Evolutionary conservation across 2,888 invertebrate genomes (phyloP).

Genomic region (Ariolimax columbianus): DNA sequence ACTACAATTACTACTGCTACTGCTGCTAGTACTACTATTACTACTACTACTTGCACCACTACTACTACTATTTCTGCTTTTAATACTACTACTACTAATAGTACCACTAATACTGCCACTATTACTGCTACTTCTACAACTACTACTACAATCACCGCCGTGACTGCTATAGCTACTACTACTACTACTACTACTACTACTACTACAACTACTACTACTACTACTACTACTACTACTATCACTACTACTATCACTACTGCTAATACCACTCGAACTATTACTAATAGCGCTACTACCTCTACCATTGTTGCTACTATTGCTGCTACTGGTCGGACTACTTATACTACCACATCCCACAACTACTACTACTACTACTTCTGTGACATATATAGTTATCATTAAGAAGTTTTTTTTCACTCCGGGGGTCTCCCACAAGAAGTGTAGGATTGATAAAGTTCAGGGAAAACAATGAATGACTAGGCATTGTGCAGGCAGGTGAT

Average conservation of each 20-base stretch:
- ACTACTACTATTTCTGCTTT: too few species aligned
- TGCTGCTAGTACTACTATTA: constrained; percentile 4
- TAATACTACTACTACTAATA: too few species aligned
- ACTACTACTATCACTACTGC: constrained; percentile 31
- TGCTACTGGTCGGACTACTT: too few species aligned
- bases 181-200: constrained; percentile 41
- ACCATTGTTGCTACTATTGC: constrained; percentile 21
- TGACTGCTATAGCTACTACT: constrained; percentile 27
- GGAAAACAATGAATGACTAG: too few species aligned
- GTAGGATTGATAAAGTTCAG: too few species aligned
- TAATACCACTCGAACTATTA: constrained; percentile 31
- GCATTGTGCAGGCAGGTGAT: too few species aligned
- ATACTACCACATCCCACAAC: too few species aligned
- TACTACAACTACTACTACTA: constrained; percentile 40
- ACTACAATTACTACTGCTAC: too few species aligned
- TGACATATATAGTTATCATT: too few species aligned
- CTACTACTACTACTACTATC: constrained; percentile 33
- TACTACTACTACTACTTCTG: too few species aligned
- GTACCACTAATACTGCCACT: constrained; percentile 29
- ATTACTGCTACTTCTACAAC: not conserved
- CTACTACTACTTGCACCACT: constrained; percentile 27
- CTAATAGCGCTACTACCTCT: constrained; percentile 29
- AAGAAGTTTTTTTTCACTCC: too few species aligned
- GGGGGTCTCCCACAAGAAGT: too few species aligned
- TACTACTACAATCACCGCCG: not conserved